Conservation (phyloP, 2,888 invertebrate species). For the Tachina grossa region DNA sequence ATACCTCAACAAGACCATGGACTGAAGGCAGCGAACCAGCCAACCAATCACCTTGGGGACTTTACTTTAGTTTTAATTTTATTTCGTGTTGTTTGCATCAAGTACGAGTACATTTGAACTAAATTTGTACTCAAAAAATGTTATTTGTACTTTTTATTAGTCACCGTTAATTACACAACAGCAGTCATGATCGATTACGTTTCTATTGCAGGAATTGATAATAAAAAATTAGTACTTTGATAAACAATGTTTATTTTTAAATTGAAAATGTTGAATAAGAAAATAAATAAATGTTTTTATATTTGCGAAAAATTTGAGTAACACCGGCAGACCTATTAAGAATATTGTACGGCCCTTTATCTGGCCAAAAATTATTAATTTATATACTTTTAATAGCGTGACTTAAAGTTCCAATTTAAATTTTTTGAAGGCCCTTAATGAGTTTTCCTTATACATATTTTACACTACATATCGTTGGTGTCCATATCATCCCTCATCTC, state of each 20-base stretch:
- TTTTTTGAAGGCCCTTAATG: too few species aligned
- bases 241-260: neutral
- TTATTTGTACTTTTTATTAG: neutral
- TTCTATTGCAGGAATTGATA: neutral
- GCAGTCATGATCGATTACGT: neutral
- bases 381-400: too few species aligned
- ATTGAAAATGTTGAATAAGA: too few species aligned
- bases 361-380: too few species aligned
- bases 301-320: too few species aligned
- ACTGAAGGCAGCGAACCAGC: neutral
- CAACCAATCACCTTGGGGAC: neutral
- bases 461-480: too few species aligned
- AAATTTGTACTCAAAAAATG: constrained; percentile 44
- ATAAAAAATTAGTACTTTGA: constrained; percentile 7
- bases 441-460: too few species aligned
- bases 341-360: too few species aligned
- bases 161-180: neutral
- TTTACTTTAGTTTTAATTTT: neutral
- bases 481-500: too few species aligned
- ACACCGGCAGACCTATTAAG: too few species aligned
- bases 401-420: too few species aligned
- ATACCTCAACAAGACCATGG: constrained; percentile 26
- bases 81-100: neutral
- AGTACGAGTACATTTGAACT: constrained; percentile 44
- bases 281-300: too few species aligned